These are phyloP conservation scores for Serranus cabrilla DNA, from an alignment of 2,797 vertebrate species.

Conservation along the genomic window DNA sequence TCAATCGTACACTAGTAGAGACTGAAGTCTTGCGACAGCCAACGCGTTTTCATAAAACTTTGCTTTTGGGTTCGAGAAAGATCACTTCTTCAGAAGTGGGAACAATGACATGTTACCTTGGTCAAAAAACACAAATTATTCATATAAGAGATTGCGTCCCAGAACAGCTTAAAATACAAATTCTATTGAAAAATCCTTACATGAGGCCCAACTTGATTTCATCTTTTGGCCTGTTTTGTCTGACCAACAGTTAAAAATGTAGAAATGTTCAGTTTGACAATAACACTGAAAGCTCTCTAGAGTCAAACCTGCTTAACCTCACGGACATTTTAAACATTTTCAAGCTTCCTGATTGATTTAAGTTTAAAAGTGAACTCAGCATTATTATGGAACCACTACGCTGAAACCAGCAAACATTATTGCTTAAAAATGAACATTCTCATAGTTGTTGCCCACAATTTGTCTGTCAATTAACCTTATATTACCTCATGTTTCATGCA, in stretches of 20 bases:
- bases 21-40: too few species aligned
- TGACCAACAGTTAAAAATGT: neutral
- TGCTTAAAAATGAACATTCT: neutral
- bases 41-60: too few species aligned
- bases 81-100: too few species aligned
- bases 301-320: neutral
- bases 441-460: neutral
- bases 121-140: too few species aligned
- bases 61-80: too few species aligned
- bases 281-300: neutral
- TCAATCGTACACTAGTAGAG: too few species aligned
- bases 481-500: neutral
- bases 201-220: neutral
- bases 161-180: neutral
- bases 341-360: neutral
- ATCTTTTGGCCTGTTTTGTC: neutral
- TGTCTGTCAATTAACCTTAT: neutral
- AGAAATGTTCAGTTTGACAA: neutral
- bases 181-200: neutral
- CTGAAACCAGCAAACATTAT: neutral
- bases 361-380: neutral
- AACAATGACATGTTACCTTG: too few species aligned
- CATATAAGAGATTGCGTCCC: too few species aligned
- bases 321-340: neutral
- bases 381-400: neutral